Evolutionary conservation across 2,797 vertebrate species (phyloP).

Genomic region (Lutjanus argentimaculatus): DNA sequence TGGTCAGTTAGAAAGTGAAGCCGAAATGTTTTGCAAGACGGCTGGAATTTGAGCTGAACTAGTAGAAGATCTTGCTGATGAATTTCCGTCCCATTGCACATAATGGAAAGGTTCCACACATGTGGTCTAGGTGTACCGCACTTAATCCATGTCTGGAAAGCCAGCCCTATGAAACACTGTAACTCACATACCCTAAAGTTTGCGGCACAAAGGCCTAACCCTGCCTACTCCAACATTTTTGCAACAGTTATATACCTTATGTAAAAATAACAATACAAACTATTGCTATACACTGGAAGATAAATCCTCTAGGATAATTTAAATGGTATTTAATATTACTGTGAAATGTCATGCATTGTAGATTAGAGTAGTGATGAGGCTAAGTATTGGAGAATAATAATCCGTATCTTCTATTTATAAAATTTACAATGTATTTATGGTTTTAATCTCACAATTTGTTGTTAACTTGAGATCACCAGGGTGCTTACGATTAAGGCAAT

Average conservation of each 20-base stretch:
- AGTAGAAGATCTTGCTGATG: neutral
- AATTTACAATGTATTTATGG: constrained; percentile 50
- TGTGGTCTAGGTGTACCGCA: neutral
- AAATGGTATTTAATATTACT: constrained; percentile 68
- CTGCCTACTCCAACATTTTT: constrained; percentile 30
- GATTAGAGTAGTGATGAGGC: constrained; percentile 62
- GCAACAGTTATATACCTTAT: constrained; percentile 31
- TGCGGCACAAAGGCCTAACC: constrained; percentile 23
- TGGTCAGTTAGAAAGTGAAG: neutral
- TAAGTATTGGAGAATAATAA: constrained; percentile 39
- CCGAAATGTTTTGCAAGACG: neutral
- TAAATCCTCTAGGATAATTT: constrained; percentile 52
- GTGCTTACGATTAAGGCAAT: constrained; percentile 35
- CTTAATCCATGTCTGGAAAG: constrained; percentile 11
- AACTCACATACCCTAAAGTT: constrained; percentile 3
- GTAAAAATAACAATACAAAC: constrained; percentile 40
- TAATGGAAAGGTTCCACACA: constrained; percentile 19
- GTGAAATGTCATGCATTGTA: constrained; percentile 75
- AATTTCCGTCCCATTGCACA: constrained; percentile 21
- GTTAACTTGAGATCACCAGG: constrained; percentile 7
- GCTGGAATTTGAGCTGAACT: constrained; percentile 1
- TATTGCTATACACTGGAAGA: constrained; percentile 63
- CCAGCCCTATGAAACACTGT: constrained; percentile 26
- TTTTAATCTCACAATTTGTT: constrained; percentile 37
- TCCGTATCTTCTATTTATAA: constrained; percentile 56